phyloP scores from a whole-genome alignment of 2,888 invertebrate genomes.

The Gibbula magus region DNA sequence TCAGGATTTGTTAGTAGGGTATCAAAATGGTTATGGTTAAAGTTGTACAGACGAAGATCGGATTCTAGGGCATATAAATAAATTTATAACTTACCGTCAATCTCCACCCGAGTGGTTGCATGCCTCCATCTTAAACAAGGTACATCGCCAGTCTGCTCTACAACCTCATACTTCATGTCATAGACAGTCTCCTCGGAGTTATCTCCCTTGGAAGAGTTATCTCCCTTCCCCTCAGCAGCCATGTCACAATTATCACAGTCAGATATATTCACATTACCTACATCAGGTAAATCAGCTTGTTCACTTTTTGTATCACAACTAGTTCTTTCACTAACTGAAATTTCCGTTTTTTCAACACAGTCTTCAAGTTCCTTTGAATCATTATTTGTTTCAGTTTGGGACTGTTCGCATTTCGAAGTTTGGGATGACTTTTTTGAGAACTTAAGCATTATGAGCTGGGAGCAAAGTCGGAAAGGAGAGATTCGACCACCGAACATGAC shows the following conservation, averaged over 20 bases:
- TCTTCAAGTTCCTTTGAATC: background rate
- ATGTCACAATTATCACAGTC: background rate
- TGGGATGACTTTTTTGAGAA: background rate
- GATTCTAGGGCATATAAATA: too few relatives aligned
- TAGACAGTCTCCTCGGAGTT: background rate
- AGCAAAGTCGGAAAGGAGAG: slow-evolving; percentile 67
- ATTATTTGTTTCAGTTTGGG: background rate
- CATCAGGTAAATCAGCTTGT: background rate
- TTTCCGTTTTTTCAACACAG: background rate
- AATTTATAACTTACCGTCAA: slow-evolving; percentile 49
- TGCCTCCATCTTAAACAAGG: slow-evolving; percentile 74
- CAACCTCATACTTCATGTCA: slow-evolving; percentile 38
- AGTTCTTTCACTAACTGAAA: background rate
- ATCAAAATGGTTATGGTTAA: too few relatives aligned
- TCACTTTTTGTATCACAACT: background rate
- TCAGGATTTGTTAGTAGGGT: too few relatives aligned
- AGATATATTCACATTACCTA: too few relatives aligned
- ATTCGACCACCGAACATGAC: slow-evolving; percentile 73
- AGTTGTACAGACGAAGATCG: too few relatives aligned
- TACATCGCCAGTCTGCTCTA: slow-evolving; percentile 50
- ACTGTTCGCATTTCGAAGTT: too few relatives aligned
- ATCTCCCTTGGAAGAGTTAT: background rate
- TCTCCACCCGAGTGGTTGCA: slow-evolving; percentile 58
- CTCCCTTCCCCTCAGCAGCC: background rate
- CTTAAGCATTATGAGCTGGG: slow-evolving; percentile 34